These are phyloP conservation scores for Stenurella melanura DNA, from an alignment of 2,888 invertebrate genomes.

Conservation along the genomic window DNA sequence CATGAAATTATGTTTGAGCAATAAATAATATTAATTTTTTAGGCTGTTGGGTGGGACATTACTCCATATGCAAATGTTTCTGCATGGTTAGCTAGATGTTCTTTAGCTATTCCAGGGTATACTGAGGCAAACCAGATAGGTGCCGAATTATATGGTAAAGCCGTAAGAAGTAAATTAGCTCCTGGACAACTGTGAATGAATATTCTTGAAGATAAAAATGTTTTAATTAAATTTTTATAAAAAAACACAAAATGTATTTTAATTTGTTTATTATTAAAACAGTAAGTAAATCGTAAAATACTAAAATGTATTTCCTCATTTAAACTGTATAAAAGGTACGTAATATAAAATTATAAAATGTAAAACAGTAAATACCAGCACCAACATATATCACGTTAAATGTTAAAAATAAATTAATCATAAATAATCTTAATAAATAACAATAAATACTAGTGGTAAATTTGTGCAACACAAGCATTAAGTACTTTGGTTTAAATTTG, in stretches of 20 bases:
- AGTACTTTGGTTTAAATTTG: slow-evolving; percentile 51
- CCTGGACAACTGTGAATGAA: slow-evolving; percentile 66
- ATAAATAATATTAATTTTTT: slow-evolving; percentile 58
- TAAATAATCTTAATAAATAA: slow-evolving; percentile 30
- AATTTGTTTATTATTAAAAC: background rate
- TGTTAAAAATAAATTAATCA: slow-evolving; percentile 18
- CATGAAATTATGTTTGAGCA: background rate
- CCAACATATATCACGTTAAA: slow-evolving; percentile 36
- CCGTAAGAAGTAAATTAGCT: slow-evolving; percentile 76
- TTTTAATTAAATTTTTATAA: slow-evolving; percentile 17
- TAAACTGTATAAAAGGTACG: background rate
- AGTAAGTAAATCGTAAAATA: background rate
- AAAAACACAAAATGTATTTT: background rate
- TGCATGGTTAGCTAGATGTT: slow-evolving; percentile 78
- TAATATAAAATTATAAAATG: slow-evolving; percentile 9
- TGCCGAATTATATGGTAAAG: slow-evolving; percentile 77
- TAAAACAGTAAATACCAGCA: slow-evolving; percentile 24
- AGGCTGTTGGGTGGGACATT: slow-evolving; percentile 79
- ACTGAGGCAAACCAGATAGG: slow-evolving; percentile 77
- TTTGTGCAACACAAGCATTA: slow-evolving; percentile 30
- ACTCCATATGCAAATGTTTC: slow-evolving; percentile 76
- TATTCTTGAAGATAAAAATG: background rate
- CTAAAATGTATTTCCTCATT: background rate
- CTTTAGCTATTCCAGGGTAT: slow-evolving; percentile 76
- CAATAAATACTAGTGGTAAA: slow-evolving; percentile 40